Evolutionary conservation across 2,797 vertebrate species (phyloP).

Genomic region (Neoniphon sammara): DNA sequence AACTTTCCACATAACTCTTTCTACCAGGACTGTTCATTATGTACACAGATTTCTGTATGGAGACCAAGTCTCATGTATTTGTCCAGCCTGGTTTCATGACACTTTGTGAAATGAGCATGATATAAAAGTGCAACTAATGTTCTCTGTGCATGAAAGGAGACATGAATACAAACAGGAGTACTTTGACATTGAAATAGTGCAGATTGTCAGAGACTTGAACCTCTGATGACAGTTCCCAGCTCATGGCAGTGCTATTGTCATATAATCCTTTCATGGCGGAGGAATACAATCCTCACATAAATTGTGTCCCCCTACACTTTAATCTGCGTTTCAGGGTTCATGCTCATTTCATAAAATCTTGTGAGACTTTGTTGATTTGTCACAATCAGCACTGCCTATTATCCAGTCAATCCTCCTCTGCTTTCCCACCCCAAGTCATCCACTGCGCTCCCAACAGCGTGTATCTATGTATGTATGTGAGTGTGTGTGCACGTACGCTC

Average conservation of each 20-base stretch:
- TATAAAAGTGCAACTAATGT: neutral
- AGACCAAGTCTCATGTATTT: conserved; percentile 41
- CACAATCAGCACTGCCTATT: conserved; percentile 59
- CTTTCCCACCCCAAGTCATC: conserved; percentile 30
- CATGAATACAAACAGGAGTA: no score
- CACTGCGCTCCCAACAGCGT: conserved; percentile 59
- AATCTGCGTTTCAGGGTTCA: neutral
- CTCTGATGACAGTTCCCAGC: no score
- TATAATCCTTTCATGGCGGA: no score
- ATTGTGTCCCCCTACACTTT: no score
- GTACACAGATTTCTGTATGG: neutral
- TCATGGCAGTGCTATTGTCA: no score
- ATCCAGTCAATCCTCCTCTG: conserved; percentile 45
- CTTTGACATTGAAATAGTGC: no score
- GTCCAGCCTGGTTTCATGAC: conserved; percentile 19
- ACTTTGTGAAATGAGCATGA: conserved; percentile 17
- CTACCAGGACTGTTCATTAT: conserved; percentile 61
- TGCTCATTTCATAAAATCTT: conserved; percentile 16
- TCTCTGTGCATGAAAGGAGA: no score
- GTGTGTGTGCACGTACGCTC: conserved; percentile 38
- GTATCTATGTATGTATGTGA: conserved; percentile 39
- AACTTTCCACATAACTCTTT: conserved; percentile 62
- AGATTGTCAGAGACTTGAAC: no score
- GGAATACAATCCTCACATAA: no score
- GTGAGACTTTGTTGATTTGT: conserved; percentile 24